phyloP scores from a whole-genome alignment of 64 coral and sea anemone species.

The Dendrophyllia cribrosa region DNA sequence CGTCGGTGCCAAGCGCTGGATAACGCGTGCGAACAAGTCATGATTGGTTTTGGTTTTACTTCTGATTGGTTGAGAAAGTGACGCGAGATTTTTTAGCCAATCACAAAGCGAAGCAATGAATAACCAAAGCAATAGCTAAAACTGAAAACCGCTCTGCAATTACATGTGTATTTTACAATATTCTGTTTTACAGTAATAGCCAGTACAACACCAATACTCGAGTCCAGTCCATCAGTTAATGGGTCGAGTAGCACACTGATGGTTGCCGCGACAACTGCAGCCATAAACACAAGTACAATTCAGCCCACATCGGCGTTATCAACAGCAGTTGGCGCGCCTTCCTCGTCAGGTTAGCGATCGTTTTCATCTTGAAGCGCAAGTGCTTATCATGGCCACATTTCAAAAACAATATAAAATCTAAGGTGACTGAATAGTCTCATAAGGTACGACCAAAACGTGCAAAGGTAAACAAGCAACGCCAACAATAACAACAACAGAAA shows the following conservation, averaged over 20 bases:
- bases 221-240: not conserved
- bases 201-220: not conserved
- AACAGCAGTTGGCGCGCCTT: not conserved
- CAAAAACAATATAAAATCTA: not conserved
- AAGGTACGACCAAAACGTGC: too few species aligned
- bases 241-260: not conserved
- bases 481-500: too few species aligned
- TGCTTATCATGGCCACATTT: not conserved
- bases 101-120: too few species aligned
- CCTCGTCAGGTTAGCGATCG: slow-evolving; percentile 3
- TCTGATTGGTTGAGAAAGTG: too few species aligned
- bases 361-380: not conserved
- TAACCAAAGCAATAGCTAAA: too few species aligned
- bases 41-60: too few species aligned
- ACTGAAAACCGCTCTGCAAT: too few species aligned
- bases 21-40: too few species aligned
- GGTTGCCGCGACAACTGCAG: slow-evolving; percentile 1
- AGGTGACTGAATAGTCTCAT: not conserved
- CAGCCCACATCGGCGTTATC: not conserved
- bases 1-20: too few species aligned
- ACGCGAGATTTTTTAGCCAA: too few species aligned
- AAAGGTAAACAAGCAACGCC: too few species aligned
- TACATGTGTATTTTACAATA: too few species aligned
- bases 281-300: not conserved
- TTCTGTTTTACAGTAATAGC: not conserved